Conservation (phyloP, 2,113 vertebrate species). For the Setophaga petechia region DNA sequence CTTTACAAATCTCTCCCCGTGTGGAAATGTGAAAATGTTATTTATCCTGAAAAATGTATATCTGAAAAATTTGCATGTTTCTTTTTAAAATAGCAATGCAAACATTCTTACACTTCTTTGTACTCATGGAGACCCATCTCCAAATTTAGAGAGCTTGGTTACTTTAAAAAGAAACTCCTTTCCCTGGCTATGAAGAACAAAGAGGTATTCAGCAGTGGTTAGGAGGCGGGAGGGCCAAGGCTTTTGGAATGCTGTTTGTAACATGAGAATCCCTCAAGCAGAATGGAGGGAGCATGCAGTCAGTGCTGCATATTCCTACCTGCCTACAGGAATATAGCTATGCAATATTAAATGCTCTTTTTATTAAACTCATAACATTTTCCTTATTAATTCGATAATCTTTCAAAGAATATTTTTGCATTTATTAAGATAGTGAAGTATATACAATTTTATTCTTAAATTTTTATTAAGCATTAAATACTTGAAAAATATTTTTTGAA, state of each 20-base stretch:
- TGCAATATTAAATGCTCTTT: conserved; percentile 14
- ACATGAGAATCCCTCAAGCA: conserved; percentile 21
- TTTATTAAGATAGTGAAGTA: not conserved
- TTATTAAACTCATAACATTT: conserved; percentile 29
- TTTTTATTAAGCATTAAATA: not conserved
- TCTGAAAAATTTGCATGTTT: not conserved
- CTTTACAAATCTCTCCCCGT: fast-evolving
- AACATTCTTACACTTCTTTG: not conserved
- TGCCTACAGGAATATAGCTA: not conserved
- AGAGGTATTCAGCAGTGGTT: not conserved
- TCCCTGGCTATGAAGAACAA: not conserved
- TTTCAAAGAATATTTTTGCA: not conserved
- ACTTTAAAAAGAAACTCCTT: not conserved
- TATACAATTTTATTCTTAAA: not conserved
- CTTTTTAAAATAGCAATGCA: not conserved
- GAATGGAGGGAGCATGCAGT: not conserved
- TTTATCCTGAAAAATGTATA: not conserved
- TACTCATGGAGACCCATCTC: not conserved
- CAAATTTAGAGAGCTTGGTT: not conserved
- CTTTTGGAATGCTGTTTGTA: conserved; percentile 5
- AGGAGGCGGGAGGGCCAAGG: not conserved
- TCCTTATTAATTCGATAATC: conserved; percentile 2
- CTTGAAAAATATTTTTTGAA: not conserved
- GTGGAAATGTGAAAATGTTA: not conserved
- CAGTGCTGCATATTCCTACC: not conserved